Evolutionary conservation across 1,140 invertebrate species (phyloP).

Genomic region (Hermetia illucens): DNA sequence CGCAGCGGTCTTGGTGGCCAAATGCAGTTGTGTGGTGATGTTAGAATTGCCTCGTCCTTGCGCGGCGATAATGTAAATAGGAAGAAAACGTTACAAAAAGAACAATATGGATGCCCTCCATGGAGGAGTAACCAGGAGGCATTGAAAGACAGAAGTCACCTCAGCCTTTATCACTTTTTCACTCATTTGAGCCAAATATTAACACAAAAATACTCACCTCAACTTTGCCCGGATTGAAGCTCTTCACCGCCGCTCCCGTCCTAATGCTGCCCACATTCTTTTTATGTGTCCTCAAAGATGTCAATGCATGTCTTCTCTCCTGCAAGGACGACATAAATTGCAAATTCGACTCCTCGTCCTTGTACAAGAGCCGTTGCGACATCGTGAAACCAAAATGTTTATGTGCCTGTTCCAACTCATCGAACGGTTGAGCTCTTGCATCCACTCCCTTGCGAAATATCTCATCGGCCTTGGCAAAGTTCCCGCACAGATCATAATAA

Average conservation of each 20-base stretch:
- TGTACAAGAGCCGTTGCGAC: constrained; percentile 41
- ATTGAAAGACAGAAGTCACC: no score
- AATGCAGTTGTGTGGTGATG: no score
- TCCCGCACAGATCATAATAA: constrained; percentile 57
- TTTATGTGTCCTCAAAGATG: constrained; percentile 48
- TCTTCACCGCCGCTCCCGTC: constrained; percentile 29
- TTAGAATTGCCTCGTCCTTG: no score
- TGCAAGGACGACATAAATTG: constrained; percentile 37
- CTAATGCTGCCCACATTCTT: constrained; percentile 34
- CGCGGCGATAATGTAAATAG: no score
- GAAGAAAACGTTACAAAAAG: no score
- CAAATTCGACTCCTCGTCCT: constrained; percentile 39
- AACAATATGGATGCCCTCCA: no score
- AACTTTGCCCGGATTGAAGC: constrained; percentile 18
- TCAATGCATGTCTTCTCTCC: constrained; percentile 55
- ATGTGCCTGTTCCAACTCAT: constrained; percentile 57
- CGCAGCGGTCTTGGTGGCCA: no score
- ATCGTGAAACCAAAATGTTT: constrained; percentile 48
- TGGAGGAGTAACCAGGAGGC: no score
- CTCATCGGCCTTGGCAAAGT: constrained; percentile 58
- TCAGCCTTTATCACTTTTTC: no score
- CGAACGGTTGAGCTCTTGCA: constrained; percentile 52
- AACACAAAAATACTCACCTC: constrained; percentile 11
- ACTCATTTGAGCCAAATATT: no score
- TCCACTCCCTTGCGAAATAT: constrained; percentile 55